Base-by-base conservation (phyloP, 2,113 vertebrate genomes). In the Heterochromis multidens region DNA sequence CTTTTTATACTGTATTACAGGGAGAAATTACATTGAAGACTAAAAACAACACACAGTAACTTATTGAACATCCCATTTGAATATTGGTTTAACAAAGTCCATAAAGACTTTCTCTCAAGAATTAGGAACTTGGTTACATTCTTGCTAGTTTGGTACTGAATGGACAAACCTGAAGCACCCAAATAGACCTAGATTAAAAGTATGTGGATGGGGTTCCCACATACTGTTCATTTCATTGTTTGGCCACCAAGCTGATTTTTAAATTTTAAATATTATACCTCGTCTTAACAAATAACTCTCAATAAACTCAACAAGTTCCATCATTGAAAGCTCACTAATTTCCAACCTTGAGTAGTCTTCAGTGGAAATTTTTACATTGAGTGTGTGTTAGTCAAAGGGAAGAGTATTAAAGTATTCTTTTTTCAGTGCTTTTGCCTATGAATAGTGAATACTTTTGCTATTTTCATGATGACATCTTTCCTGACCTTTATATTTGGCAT, bases 401-500 rank as follows among this genome's bases (percentile, higher is more conserved):
- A 81, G 5, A 52, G 7, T 33, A 49, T 27, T 59, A 46, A 63
- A 52, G 19, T 31, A 21, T 52, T 29, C 3, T n/a, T 80, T 29
- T 67, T 31, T 74, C 40, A 78, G 3, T 10, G n/a, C 17, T 7
- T 59, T 54, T 57, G 40, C 37, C 40, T 14, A 37, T 82, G 65
- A 87, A 80, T 70, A 11, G 13, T 33, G 46, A 72, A 62, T 40
- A 70, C 29, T 59, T 84, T 46, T 59, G 58, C 59, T 82, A 58
- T 82, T 85, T 87, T 88, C 46, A 88, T 49, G 29, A 37, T 57
- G 70, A 81, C 57, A 86, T 84, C 65, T 80, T 49, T 16, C 33
- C 60, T 86, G 83, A 88, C 81, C 74, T 86, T 89, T 86, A 25
- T 19, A 60, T 70, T 52, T 85, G 33, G 37, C 77, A 25, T 70